phyloP scores from a whole-genome alignment of 2,888 invertebrate species.

The Leptarthrus brevirostris region DNA sequence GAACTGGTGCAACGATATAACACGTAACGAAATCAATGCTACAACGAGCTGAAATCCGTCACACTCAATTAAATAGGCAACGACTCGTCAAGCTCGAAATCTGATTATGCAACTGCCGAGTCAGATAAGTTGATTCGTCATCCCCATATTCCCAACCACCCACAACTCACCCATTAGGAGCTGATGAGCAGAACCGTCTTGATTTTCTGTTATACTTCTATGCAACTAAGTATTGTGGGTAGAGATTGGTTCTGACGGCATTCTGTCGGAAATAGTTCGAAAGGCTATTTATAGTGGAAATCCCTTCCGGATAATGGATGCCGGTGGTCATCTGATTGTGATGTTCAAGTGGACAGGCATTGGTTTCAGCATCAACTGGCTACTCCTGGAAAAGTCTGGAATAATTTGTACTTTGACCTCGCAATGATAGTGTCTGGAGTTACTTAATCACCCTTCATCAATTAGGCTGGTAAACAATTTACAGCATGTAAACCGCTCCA shows the following conservation, averaged over 20 bases:
- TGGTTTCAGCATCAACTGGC: neutral
- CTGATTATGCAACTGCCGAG: conserved; percentile 13
- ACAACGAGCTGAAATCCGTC: conserved; percentile 2
- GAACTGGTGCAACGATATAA: neutral
- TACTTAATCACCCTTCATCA: neutral
- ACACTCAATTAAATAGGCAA: neutral
- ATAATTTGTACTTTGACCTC: conserved; percentile 15
- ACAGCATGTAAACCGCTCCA: neutral
- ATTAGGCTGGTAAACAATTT: neutral
- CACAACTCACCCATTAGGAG: neutral
- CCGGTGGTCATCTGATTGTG: conserved; percentile 4
- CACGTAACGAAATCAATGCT: neutral
- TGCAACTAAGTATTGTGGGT: neutral
- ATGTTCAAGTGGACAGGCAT: neutral
- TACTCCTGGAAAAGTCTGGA: neutral
- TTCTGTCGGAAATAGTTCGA: neutral
- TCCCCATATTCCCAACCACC: neutral
- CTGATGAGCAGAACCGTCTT: neutral
- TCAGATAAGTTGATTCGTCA: conserved; percentile 1
- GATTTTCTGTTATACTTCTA: neutral
- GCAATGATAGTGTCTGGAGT: neutral
- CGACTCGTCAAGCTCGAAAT: neutral
- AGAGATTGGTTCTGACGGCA: neutral
- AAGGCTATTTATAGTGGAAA: neutral
- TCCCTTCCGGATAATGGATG: conserved; percentile 8